A percentile compares a stretch with the other conserved stretches of the same genome.
Conservation (phyloP, 2,797 vertebrate genomes). For the Malacoctenus gilli region DNA sequence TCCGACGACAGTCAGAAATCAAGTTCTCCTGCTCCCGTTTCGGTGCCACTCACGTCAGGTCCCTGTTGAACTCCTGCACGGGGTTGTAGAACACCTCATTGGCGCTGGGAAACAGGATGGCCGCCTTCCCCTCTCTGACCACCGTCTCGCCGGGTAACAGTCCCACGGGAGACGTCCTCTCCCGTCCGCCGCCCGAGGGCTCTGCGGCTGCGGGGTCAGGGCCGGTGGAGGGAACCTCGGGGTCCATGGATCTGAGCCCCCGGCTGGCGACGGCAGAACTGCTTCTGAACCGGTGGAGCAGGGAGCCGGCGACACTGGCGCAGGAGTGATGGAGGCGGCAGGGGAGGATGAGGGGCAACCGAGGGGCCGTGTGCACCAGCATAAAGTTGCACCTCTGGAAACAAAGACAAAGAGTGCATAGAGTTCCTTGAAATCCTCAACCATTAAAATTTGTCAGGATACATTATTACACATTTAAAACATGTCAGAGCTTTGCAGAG, state of each 20-base stretch:
- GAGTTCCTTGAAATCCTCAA: too few species aligned
- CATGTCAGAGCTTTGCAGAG: too few species aligned
- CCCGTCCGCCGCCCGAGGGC: neutral
- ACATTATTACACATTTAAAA: too few species aligned
- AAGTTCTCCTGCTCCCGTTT: too few species aligned
- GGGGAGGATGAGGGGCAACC: slow-evolving; percentile 10
- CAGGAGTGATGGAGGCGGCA: slow-evolving; percentile 2
- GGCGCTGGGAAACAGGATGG: slow-evolving; percentile 86
- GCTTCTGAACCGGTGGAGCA: neutral
- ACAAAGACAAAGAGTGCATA: neutral
- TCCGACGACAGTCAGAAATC: too few species aligned
- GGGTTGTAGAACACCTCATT: slow-evolving; percentile 97
- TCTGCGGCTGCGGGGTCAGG: slow-evolving; percentile 14
- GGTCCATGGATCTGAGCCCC: slow-evolving; percentile 64
- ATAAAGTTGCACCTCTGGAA: slow-evolving; percentile 38
- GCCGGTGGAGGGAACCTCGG: slow-evolving; percentile 1
- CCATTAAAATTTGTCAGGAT: too few species aligned
- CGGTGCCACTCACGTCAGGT: slow-evolving; percentile 87
- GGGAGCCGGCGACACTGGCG: neutral
- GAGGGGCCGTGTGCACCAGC: slow-evolving; percentile 31
- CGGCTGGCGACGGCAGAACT: slow-evolving; percentile 9
- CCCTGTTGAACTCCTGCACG: slow-evolving; percentile 94
- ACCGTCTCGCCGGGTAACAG: slow-evolving; percentile 79
- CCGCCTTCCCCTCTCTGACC: slow-evolving; percentile 87
- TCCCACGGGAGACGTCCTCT: slow-evolving; percentile 18